phyloP scores from a whole-genome alignment of 2,797 vertebrate species.

The Hylomyscus alleni region DNA sequence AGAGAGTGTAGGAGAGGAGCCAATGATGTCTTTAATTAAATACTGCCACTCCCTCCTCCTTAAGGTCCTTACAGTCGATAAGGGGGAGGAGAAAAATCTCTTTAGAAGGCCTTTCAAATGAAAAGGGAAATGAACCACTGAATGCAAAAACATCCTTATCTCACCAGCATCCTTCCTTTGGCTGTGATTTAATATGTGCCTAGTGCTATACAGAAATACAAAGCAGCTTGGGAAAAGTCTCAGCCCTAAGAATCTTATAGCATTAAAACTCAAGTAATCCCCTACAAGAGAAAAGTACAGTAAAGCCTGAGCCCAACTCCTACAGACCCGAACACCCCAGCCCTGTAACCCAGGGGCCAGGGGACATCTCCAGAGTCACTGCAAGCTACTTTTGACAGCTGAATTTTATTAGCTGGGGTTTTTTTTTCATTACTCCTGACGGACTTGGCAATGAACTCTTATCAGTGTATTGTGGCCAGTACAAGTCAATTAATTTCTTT shows the following conservation, averaged over 20 bases:
- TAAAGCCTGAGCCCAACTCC: conserved; percentile 33
- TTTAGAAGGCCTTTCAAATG: conserved; percentile 62
- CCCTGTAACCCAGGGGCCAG: background rate
- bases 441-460: conserved; percentile 79
- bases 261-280: conserved; percentile 75
- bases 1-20: background rate
- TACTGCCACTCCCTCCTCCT: conserved; percentile 58
- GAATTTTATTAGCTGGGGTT: conserved; percentile 79
- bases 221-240: conserved; percentile 76
- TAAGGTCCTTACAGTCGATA: conserved; percentile 75
- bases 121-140: conserved; percentile 52
- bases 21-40: conserved; percentile 70
- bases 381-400: conserved; percentile 46
- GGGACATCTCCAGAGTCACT: background rate
- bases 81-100: conserved; percentile 72
- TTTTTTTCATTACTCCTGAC: conserved; percentile 80
- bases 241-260: conserved; percentile 74
- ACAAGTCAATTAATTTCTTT: conserved; percentile 85
- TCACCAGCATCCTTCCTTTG: conserved; percentile 34
- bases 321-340: background rate
- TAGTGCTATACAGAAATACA: conserved; percentile 67
- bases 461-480: conserved; percentile 79
- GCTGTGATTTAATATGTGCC: conserved; percentile 71
- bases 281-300: conserved; percentile 41
- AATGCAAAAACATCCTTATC: conserved; percentile 68